These are phyloP conservation scores for Lumbricus terrestris DNA, from an alignment of 2,888 invertebrate species.

Conservation along the genomic window DNA sequence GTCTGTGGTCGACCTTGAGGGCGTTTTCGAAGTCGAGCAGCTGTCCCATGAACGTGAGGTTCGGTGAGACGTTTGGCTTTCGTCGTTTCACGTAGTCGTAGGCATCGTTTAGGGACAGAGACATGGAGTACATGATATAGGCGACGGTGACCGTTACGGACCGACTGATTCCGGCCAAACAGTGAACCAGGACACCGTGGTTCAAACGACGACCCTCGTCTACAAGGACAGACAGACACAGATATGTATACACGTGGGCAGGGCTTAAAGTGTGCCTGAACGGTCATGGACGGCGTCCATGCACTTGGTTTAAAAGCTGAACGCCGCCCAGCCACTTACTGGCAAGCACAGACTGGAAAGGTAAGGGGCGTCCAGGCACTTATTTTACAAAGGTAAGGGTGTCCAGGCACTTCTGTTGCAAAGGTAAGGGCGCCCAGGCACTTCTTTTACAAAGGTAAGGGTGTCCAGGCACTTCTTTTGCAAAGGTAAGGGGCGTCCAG, in stretches of 20 bases:
- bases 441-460: too few species aligned
- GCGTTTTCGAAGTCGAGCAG: constrained; percentile 59
- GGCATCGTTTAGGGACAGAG: constrained; percentile 86
- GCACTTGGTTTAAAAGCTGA: too few species aligned
- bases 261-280: too few species aligned
- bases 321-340: too few species aligned
- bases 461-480: too few species aligned
- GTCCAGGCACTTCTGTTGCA: too few species aligned
- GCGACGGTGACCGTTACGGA: constrained; percentile 94
- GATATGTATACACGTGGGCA: constrained; percentile 20
- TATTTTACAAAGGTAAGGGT: too few species aligned
- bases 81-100: constrained; percentile 89
- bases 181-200: constrained; percentile 91
- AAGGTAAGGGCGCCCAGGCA: too few species aligned
- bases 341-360: too few species aligned
- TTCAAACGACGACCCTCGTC: constrained; percentile 86
- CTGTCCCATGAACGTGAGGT: constrained; percentile 98
- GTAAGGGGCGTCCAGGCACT: too few species aligned
- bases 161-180: constrained; percentile 91
- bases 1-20: not conserved
- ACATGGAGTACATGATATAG: constrained; percentile 89
- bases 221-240: constrained; percentile 58
- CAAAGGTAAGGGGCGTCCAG: too few species aligned
- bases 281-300: too few species aligned
- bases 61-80: constrained; percentile 93